Conservation (phyloP, 2,888 invertebrate genomes). For the Eupithecia dodoneata region DNA sequence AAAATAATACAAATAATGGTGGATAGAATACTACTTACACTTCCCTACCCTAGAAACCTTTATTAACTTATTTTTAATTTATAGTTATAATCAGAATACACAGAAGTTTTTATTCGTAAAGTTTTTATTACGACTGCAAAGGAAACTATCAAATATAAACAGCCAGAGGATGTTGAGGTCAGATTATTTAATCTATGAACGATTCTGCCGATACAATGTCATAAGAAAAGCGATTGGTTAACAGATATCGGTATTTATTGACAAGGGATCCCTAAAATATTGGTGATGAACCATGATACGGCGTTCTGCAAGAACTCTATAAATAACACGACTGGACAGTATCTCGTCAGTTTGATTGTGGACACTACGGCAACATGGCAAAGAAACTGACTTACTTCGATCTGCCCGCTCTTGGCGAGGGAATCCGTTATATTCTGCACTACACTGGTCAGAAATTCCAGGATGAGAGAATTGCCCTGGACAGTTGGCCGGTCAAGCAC, state of each 20-base stretch:
- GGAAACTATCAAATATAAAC: not conserved
- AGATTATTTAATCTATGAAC: not conserved
- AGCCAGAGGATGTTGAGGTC: not conserved
- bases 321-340: not conserved
- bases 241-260: not conserved
- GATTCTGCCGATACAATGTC: no score
- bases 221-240: not conserved
- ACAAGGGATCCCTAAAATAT: not conserved
- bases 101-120: not conserved
- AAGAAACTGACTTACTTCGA: slow-evolving; percentile 8
- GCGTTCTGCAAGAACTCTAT: not conserved
- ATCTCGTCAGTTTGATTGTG: not conserved
- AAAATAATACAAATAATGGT: no score
- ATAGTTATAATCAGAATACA: no score
- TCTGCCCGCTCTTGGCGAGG: not conserved
- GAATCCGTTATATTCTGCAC: slow-evolving; percentile 2
- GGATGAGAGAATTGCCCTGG: not conserved
- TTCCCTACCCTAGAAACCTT: no score
- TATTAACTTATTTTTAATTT: no score
- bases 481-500: not conserved
- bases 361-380: not conserved
- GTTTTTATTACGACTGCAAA: not conserved
- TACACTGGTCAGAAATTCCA: slow-evolving; percentile 12
- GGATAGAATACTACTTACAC: no score
- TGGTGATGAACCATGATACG: not conserved